A percentile compares a stretch with the other conserved stretches of the same genome.
Evolutionary conservation across 2,888 invertebrate species (phyloP).

Genomic region (Cerastoderma edule): DNA sequence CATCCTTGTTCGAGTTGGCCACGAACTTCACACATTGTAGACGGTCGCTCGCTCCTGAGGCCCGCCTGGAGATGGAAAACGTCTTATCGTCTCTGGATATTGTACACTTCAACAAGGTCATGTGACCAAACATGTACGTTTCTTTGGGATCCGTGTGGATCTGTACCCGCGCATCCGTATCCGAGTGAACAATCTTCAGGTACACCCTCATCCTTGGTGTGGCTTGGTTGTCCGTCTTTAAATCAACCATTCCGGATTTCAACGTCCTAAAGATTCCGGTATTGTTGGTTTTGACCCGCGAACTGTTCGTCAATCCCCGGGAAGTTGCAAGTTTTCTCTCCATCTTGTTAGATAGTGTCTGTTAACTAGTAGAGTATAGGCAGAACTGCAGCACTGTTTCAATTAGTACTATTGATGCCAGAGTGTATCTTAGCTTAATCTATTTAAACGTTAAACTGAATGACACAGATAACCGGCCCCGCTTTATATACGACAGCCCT

Average conservation of each 20-base stretch:
- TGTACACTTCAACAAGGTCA: not conserved
- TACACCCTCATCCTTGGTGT: not conserved
- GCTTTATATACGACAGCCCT: no score
- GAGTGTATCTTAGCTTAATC: no score
- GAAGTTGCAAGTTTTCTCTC: no score
- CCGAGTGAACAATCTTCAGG: not conserved
- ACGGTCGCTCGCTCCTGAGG: not conserved
- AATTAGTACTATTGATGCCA: no score
- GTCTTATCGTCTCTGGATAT: not conserved
- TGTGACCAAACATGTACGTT: not conserved
- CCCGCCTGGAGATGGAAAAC: not conserved
- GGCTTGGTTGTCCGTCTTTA: not conserved
- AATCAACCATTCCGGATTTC: not conserved
- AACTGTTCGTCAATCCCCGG: no score
- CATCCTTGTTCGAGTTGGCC: not conserved
- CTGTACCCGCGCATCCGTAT: not conserved
- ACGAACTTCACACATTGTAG: not conserved
- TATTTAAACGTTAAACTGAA: no score
- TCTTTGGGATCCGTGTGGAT: constrained; percentile 4
- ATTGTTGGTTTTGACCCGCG: no score
- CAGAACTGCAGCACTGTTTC: no score
- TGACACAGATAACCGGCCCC: no score
- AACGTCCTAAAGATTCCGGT: no score
- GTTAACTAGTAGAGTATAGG: no score
- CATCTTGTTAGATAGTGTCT: no score